Evolutionary conservation across 2,888 invertebrate species (phyloP), one percentile per base, ranked within the genome.

Genomic region (Diabrotica balteata): DNA sequence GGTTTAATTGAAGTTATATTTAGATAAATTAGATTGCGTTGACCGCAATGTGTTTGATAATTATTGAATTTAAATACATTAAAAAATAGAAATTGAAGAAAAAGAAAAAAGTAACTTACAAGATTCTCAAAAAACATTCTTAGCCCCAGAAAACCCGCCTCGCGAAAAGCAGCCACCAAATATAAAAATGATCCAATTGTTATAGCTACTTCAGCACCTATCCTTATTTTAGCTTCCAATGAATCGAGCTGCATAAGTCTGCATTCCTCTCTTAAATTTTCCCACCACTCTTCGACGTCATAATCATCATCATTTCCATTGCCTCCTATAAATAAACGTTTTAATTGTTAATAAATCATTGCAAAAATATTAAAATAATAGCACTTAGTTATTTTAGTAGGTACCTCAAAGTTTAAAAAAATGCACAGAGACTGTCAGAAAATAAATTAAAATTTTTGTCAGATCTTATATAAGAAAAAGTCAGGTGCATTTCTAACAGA

Each of bases 81-180:
- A 17, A 17, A 17, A 17, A 17, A 17, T 17, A 17, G 42, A 1
- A 6, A n/a, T 7, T 53, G 45, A 46, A 11, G 32, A 32, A 32
- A 5, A 32, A 32, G 32, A 5, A 32, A 32, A 32, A 32, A 17
- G 9, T 47, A 32, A 60, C 65, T 72, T 85, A 97, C 97, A 85
- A 98, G 86, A 84, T 97, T 97, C 82, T 96, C 96, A 72, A 97
- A 90, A 83, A 98, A 98, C 93, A 97, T 96, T 79, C 93, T 91
- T 70, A 93, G 89, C 1, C 98, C 97, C 44, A 98, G 88, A 84
- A 98, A 97, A 73, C 92, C 89, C 0, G 95, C 94, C 84, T 97
- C 97, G 8, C 95, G 86, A 59, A 94, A 83, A 0, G 97, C 96
- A 0, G 95, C 91, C 1, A 92, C 86, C 45, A 98, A 88, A 81